Percentiles rank a stretch among this genome's conserved stretches.
phyloP scores from a whole-genome alignment of 2,113 vertebrate genomes.

The Motacilla tschutschensis region DNA sequence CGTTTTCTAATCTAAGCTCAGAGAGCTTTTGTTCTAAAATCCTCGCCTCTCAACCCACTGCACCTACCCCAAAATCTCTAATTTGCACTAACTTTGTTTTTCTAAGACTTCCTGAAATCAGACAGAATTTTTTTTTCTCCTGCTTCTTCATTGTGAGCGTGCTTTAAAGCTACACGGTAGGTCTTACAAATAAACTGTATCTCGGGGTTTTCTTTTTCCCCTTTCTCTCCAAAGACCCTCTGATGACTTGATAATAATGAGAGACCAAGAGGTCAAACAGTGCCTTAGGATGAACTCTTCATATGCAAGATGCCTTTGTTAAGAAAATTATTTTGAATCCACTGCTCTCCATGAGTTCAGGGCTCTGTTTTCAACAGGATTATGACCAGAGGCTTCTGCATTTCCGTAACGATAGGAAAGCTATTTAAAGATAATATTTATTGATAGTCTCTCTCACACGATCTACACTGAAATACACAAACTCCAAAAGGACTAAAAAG shows the following conservation, averaged over 20 bases:
- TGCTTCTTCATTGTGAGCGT: neutral
- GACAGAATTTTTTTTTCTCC: neutral
- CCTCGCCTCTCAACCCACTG: neutral
- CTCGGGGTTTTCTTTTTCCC: neutral
- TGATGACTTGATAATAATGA: slow-evolving; percentile 64
- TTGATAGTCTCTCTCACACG: neutral
- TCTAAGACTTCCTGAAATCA: slow-evolving; percentile 32
- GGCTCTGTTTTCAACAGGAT: slow-evolving; percentile 46
- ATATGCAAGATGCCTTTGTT: slow-evolving; percentile 61
- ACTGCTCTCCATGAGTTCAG: slow-evolving; percentile 56
- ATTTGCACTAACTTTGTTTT: slow-evolving; percentile 26
- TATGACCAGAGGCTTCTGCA: slow-evolving; percentile 39
- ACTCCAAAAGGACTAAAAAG: neutral
- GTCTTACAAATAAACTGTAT: slow-evolving; percentile 60
- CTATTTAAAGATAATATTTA: slow-evolving; percentile 52
- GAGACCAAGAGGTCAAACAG: slow-evolving; percentile 65
- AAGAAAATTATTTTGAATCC: slow-evolving; percentile 69
- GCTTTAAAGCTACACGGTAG: slow-evolving; percentile 28
- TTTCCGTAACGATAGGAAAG: slow-evolving; percentile 39
- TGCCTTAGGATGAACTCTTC: slow-evolving; percentile 61
- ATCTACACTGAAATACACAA: neutral
- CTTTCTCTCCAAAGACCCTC: slow-evolving; percentile 53
- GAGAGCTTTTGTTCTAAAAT: slow-evolving; percentile 22
- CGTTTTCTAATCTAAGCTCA: slow-evolving; percentile 5
- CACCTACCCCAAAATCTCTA: slow-evolving; percentile 20